Base-by-base conservation (phyloP, 2,113 vertebrate species). In the Chionis minor region DNA sequence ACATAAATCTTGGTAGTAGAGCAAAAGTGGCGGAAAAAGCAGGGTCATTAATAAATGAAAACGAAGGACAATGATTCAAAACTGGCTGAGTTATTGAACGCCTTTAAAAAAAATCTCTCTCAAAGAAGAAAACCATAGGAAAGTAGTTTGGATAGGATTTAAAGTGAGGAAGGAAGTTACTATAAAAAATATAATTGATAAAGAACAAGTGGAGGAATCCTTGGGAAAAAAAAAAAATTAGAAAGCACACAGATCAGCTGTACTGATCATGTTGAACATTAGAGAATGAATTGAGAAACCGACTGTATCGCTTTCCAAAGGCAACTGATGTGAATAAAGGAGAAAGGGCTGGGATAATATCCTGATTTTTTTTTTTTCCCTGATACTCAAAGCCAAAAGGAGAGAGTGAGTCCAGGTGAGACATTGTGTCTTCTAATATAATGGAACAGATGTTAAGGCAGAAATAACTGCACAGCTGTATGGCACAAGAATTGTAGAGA, bases 121-220 rank as follows among this genome's bases (percentile, higher is more conserved):
- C 63, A 67, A 86, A 70, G 49, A 80, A 90, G 10, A 86, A 86
- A 51, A 65, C 19, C 63, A 1, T n/a, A 52, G 32, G 59, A 88
- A 14, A 71, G 42, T 23, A 38, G 10, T 84, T 89, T 92, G 86
- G 77, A 70, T 61, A 66, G 75, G 55, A 78, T 70, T 91, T 86
- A 27, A 66, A 67, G n/a, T 14, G 22, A 95, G 94, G 88, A 94
- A 91, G 80, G 86, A 96, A 96, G n/a, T 88, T 11, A 18, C 38
- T 51, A 49, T 77, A 27, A 45, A 93, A 56, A 62, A 32, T 10
- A 20, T 10, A 70, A 32, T 32, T 79, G 42, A 42, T 66, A 66
- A 71, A 74, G 72, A 91, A 91, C 33, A 94, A 92, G 55, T 83
- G 51, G 38, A 81, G 35, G 80, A 92, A 95, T 89, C 11, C 12